These are phyloP conservation scores for Hyperoplus immaculatus DNA, from an alignment of 2,797 vertebrate species.

Conservation along the genomic window DNA sequence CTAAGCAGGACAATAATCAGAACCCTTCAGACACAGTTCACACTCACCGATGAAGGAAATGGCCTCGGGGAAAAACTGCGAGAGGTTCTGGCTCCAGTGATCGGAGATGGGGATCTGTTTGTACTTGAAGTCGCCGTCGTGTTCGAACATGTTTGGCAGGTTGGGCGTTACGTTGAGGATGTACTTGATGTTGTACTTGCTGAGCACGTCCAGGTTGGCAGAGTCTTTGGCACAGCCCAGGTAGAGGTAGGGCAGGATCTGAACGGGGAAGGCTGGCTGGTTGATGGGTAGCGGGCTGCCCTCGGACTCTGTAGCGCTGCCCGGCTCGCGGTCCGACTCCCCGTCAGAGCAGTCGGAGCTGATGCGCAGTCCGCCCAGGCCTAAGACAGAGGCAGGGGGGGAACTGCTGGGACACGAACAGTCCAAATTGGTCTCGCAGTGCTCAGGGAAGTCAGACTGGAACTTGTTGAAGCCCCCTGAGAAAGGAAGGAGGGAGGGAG, in stretches of 20 bases:
- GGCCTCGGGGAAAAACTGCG: constrained; percentile 99
- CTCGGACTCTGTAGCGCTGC: constrained; percentile 96
- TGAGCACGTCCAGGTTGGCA: constrained; percentile 94
- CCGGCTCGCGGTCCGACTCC: constrained; percentile 95
- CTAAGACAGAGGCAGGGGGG: constrained; percentile 92
- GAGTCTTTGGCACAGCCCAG: constrained; percentile 99
- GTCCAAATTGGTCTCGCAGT: constrained; percentile 96
- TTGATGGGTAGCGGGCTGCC: constrained; percentile 94
- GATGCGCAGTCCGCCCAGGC: constrained; percentile 94
- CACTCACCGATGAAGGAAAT: constrained; percentile 98
- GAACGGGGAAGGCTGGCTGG: constrained; percentile 97
- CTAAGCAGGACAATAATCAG: neutral
- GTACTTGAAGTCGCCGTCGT: constrained; percentile 97
- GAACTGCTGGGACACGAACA: constrained; percentile 93
- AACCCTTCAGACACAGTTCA: too few species aligned
- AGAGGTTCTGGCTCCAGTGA: constrained; percentile 99
- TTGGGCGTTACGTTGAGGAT: constrained; percentile 99
- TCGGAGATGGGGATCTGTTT: constrained; percentile 99
- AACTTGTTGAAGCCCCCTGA: constrained; percentile 96
- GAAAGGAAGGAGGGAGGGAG: neutral
- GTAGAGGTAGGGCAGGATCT: constrained; percentile 97
- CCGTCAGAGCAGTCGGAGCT: constrained; percentile 97
- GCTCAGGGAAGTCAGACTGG: constrained; percentile 95
- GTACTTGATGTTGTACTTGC: constrained; percentile 98
- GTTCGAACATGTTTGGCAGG: constrained; percentile 99